Evolutionary conservation across 2,113 vertebrate genomes (phyloP).

Genomic region (Colius striatus): DNA sequence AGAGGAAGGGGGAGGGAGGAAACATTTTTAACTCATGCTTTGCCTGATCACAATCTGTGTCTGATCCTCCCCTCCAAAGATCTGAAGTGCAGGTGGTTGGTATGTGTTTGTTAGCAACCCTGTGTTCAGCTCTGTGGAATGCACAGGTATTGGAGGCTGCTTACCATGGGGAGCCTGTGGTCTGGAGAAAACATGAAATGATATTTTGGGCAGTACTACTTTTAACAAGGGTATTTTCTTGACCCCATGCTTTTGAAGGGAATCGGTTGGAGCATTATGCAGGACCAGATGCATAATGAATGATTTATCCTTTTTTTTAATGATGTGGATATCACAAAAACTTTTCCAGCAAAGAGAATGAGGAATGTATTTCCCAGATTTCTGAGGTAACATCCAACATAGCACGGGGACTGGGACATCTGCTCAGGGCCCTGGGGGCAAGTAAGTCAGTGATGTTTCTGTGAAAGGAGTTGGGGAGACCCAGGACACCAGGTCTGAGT

Average conservation of each 20-base stretch:
- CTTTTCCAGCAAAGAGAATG: not conserved
- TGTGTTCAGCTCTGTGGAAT: not conserved
- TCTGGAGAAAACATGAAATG: not conserved
- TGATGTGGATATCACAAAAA: not conserved
- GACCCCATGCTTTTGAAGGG: not conserved
- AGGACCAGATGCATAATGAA: not conserved
- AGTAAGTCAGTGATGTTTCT: not conserved
- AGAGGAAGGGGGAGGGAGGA: not conserved
- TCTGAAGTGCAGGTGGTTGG: not conserved
- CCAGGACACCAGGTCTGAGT: accelerated
- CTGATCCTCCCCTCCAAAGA: not conserved
- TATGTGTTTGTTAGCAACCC: not conserved
- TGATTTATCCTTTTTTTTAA: not conserved
- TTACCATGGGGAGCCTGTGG: not conserved
- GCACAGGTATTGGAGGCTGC: not conserved
- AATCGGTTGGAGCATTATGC: not conserved
- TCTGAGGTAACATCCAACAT: not conserved
- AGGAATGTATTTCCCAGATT: not conserved
- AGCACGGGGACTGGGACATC: not conserved
- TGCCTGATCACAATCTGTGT: not conserved
- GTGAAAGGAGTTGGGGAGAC: not conserved
- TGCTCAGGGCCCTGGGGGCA: accelerated
- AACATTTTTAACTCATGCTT: not conserved
- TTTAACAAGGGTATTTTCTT: not conserved
- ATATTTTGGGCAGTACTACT: not conserved